Base-by-base conservation (phyloP, 2,797 vertebrate genomes). In the Melanotaenia nigrans region DNA sequence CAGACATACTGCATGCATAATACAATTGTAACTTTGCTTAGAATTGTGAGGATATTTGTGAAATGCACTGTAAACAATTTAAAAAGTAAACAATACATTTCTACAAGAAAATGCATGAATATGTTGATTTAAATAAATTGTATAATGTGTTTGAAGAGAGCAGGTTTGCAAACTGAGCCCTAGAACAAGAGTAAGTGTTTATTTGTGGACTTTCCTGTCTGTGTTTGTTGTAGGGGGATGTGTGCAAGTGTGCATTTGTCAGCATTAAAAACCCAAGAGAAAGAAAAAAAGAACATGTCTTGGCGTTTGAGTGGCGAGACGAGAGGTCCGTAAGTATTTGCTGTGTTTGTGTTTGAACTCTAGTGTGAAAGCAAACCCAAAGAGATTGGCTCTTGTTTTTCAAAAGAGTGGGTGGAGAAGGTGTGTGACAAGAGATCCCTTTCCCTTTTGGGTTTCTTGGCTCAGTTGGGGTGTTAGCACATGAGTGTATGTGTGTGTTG, bases 311-410 rank as follows among this genome's bases (percentile, higher is more conserved):
- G 79, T 68, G 77, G 71, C 63, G 70, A 69, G 71, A 85, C 84
- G 65, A 87, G 86, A 75, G 81, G 66, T 61, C 69, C 30, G 0
- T 59, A 65, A 78, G 78, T 74, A 64, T 73, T 65, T 64, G 62
- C 53, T 51, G 65, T 73, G 78, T 57, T 55, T 79, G 73, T 68
- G 61, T 71, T 74, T 78, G 61, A 68, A 71, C 62, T 68, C 60
- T 61, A 9, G 75, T 54, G 73, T 81, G 79, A 85, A 80, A 79
- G 63, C 68, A 82, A 82, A 78, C 53, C 67, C 53, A 42, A 67
- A 85, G 82, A 70, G 54, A 84, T 79, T 56, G 65, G 77, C 83
- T 86, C 87, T 89, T 89, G 86, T 91, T 85, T 88, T 76, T 71
- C 24, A 16, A 80, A 85, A 64, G 76, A 84, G 85, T 85, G 82